These are phyloP conservation scores for Rhodophaea formosa DNA, from an alignment of 2,888 invertebrate genomes.

Conservation along the genomic window DNA sequence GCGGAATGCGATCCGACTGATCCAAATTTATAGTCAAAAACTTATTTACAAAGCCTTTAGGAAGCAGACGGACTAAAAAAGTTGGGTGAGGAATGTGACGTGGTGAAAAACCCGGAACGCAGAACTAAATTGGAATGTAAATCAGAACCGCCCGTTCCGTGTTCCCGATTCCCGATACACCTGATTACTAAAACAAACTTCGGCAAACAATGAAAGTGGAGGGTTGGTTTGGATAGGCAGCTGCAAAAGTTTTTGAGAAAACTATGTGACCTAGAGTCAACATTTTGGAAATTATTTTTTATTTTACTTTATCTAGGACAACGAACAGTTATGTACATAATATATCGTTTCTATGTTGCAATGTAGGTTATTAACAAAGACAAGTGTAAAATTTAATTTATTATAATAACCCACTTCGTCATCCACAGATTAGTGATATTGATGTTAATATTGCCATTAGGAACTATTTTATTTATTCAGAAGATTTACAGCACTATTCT, in stretches of 20 bases:
- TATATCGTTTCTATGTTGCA: too few relatives aligned
- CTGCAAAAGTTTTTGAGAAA: neutral
- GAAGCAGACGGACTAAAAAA: conserved; percentile 35
- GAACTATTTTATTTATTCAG: too few relatives aligned
- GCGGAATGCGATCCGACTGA: conserved; percentile 15
- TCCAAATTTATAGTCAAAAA: conserved; percentile 28
- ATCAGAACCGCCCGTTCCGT: conserved; percentile 66
- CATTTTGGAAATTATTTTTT: too few relatives aligned
- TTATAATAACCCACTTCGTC: too few relatives aligned
- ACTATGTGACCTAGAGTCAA: too few relatives aligned
- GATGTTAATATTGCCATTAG: too few relatives aligned
- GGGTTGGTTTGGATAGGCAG: neutral
- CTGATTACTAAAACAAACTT: conserved; percentile 61
- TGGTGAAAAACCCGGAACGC: conserved; percentile 58
- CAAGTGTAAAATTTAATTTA: too few relatives aligned
- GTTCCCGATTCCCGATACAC: conserved; percentile 60
- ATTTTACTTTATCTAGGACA: too few relatives aligned
- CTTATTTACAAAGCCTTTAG: conserved; percentile 36
- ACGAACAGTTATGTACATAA: too few relatives aligned
- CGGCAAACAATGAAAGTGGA: conserved; percentile 32
- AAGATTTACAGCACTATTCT: too few relatives aligned
- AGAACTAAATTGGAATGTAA: conserved; percentile 71
- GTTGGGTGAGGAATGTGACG: conserved; percentile 41
- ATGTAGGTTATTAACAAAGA: too few relatives aligned
- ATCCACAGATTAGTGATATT: too few relatives aligned